Base-by-base conservation (phyloP, 1,140 invertebrate species). In the Drosophila saltans region DNA sequence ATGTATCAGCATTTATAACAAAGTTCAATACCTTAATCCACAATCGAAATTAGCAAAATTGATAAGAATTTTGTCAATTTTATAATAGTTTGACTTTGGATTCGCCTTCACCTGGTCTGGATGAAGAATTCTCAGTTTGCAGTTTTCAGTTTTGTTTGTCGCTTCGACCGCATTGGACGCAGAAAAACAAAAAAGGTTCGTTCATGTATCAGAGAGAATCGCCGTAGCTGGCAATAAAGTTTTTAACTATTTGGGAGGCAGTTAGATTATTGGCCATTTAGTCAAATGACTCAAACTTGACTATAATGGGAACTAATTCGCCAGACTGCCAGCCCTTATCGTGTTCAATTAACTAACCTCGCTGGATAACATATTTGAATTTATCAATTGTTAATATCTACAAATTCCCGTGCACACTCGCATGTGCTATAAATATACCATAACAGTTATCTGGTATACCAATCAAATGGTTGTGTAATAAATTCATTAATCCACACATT, bases 1-100 rank as follows among this genome's bases (percentile, higher is more conserved):
- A 75, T 71, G 66, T 75, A 59, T 71, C 60, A 71, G 24, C 41
- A 5, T 11, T 71, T 56, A 72, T 85, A 78, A 52, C 81, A 86
- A 85, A 83, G 82, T 86, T 88, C 79, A 77, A 2, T 73, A 69
- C 64, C 21, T 59, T 74, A 70, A 77, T 76, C 66, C 63, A 9
- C 56, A 62, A 65, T 24, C 40, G n/a, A 76, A 68, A 71, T 52
- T 48, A 48, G 45, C 80, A 24, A 67, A 52, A 43, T 66, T 64
- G 11, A 86, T 86, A 89, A 88, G 82, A 57, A 40, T 36, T 48
- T 52, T 26, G 10, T 33, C 41, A 33, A 33, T 36, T 43, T 36
- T 8, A 5, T 39, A 30, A 30, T 56, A 48, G 11, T 48, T 48
- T 48, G 45, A 48, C 45, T 48, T 26, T 52, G 8, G 7, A 9